These are phyloP conservation scores for Leptinotarsa undecemlineata DNA, from an alignment of 1,140 invertebrate species.

Conservation along the genomic window DNA sequence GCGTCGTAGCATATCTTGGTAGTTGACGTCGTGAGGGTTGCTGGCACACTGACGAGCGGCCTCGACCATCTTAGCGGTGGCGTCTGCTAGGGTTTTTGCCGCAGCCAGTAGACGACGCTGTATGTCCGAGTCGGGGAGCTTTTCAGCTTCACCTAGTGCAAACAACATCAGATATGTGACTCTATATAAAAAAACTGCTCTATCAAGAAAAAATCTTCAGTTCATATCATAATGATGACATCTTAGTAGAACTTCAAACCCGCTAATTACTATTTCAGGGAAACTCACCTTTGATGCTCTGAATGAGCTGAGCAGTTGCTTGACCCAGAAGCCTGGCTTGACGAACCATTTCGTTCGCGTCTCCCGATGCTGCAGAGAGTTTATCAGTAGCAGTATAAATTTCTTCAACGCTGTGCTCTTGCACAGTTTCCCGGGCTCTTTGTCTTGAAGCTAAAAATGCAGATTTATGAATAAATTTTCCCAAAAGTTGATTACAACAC, in stretches of 20 bases:
- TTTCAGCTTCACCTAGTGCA: conserved; percentile 76
- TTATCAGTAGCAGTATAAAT: conserved; percentile 90
- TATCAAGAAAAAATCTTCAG: too few relatives aligned
- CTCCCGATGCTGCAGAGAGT: conserved; percentile 79
- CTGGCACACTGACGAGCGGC: conserved; percentile 90
- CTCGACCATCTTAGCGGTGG: conserved; percentile 94
- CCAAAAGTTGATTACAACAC: too few relatives aligned
- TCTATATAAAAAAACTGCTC: too few relatives aligned
- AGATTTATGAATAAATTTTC: conserved; percentile 9
- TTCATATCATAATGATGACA: too few relatives aligned
- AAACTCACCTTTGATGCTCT: conserved; percentile 77
- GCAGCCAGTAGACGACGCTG: conserved; percentile 89
- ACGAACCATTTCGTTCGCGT: conserved; percentile 90
- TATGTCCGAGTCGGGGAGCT: conserved; percentile 83
- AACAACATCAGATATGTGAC: neutral
- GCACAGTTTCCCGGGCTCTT: conserved; percentile 60
- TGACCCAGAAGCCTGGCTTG: conserved; percentile 91
- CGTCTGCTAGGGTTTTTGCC: conserved; percentile 91
- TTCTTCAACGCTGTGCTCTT: conserved; percentile 83
- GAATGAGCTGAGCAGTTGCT: conserved; percentile 89
- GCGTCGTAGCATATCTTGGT: conserved; percentile 80
- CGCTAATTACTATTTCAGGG: too few relatives aligned
- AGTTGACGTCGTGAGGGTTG: conserved; percentile 79
- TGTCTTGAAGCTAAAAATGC: conserved; percentile 49
- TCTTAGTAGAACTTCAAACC: too few relatives aligned